Conservation (phyloP, 2,888 invertebrate species). For the Drosophila infuscata region DNA sequence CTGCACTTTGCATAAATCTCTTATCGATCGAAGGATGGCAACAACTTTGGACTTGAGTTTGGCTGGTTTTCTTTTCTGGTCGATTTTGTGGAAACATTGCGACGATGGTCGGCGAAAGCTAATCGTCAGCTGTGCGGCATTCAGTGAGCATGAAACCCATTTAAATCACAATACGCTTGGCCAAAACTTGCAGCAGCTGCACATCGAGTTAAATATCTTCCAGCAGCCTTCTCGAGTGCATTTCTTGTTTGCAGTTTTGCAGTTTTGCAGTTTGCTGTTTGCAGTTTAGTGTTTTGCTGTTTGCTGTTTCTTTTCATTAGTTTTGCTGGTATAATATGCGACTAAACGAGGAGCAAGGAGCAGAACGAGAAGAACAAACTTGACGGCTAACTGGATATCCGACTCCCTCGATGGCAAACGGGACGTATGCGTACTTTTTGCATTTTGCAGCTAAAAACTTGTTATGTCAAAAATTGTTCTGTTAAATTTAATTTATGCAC, state of each 20-base stretch:
- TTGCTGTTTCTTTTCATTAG: constrained; percentile 46
- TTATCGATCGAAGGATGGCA: constrained; percentile 55
- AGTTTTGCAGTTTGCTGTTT: constrained; percentile 12
- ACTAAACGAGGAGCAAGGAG: constrained; percentile 18
- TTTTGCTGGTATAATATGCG: constrained; percentile 40
- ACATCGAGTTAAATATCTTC: constrained; percentile 30
- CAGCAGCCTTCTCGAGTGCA: constrained; percentile 27
- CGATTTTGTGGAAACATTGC: constrained; percentile 36
- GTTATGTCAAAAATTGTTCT: constrained; percentile 46
- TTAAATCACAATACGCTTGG: constrained; percentile 46
- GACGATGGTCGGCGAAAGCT: constrained; percentile 38
- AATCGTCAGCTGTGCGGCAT: constrained; percentile 68
- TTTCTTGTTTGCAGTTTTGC: constrained; percentile 13
- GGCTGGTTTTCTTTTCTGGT: constrained; percentile 8
- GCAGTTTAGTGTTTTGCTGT: constrained; percentile 18
- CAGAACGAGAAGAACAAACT: constrained; percentile 23
- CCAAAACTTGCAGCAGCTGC: constrained; percentile 31
- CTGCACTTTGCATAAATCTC: constrained; percentile 74
- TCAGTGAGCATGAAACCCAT: constrained; percentile 56
- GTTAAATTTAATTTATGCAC: constrained; percentile 67
- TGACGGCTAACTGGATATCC: constrained; percentile 33
- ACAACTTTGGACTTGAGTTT: constrained; percentile 33
- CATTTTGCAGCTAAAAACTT: constrained; percentile 42
- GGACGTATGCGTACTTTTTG: constrained; percentile 41
- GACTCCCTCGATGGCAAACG: constrained; percentile 31